A percentile compares a stretch with the other conserved stretches of the same genome.
Evolutionary conservation across 2,113 vertebrate genomes (phyloP).

Genomic region (Pedionomus torquatus): DNA sequence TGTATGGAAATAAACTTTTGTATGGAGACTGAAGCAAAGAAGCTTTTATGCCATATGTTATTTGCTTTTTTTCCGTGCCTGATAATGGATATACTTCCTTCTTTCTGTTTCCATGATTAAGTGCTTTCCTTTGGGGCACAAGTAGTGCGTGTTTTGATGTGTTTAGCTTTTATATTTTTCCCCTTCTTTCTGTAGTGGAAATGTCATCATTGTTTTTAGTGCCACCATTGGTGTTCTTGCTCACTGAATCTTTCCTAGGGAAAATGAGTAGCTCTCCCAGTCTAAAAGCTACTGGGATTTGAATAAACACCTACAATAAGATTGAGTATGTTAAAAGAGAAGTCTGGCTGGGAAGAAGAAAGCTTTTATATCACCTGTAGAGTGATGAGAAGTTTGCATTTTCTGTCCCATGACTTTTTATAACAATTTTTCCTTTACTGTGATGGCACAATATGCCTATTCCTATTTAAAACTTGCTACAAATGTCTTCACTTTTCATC

Average conservation of each 20-base stretch:
- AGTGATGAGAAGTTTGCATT: not conserved
- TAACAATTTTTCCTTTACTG: not conserved
- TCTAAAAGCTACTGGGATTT: not conserved
- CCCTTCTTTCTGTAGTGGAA: not conserved
- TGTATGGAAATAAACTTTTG: not conserved
- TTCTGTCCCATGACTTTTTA: not conserved
- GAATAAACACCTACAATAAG: not conserved
- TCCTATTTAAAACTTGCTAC: not conserved
- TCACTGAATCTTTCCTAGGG: accelerated
- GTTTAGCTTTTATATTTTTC: not conserved
- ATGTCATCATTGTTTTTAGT: not conserved
- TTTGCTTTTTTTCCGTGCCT: not conserved
- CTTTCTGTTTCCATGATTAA: not conserved
- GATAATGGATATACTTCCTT: not conserved
- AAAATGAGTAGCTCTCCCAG: not conserved
- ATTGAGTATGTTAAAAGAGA: not conserved
- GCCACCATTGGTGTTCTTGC: not conserved
- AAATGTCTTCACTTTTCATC: not conserved
- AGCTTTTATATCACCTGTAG: not conserved
- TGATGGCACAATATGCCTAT: not conserved
- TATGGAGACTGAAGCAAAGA: not conserved
- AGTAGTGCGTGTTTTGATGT: not conserved
- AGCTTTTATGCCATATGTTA: not conserved
- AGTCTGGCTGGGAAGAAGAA: not conserved
- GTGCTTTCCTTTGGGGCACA: not conserved